phyloP scores from a whole-genome alignment of 2,797 vertebrate genomes.

The Salarias fasciatus region DNA sequence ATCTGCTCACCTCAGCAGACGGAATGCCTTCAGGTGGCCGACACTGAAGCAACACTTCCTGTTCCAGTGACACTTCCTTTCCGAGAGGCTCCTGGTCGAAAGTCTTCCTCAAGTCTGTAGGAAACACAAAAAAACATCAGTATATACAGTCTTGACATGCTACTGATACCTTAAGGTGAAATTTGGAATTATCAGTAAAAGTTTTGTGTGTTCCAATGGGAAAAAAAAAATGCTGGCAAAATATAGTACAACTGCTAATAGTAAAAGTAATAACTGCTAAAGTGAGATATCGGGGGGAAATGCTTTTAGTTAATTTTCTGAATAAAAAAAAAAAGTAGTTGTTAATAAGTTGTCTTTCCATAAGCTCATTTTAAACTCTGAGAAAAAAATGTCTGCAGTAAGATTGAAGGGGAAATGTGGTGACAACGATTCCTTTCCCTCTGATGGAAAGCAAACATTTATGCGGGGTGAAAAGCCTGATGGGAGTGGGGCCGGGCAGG shows the following conservation, averaged over 20 bases:
- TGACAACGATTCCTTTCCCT: conserved; percentile 49
- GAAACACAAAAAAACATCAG: conserved; percentile 26
- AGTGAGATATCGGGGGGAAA: too few species aligned
- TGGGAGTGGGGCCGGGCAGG: conserved; percentile 48
- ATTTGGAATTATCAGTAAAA: too few species aligned
- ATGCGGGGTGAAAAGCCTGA: conserved; percentile 56
- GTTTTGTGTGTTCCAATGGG: too few species aligned
- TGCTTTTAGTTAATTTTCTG: too few species aligned
- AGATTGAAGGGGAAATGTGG: conserved; percentile 29
- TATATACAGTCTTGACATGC: background rate
- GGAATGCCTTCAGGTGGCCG: conserved; percentile 98
- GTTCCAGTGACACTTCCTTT: conserved; percentile 96
- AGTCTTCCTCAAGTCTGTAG: conserved; percentile 93
- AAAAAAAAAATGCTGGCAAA: too few species aligned
- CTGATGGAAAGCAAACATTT: conserved; percentile 76
- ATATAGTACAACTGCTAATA: too few species aligned
- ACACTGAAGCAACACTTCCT: conserved; percentile 98
- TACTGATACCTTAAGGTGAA: background rate
- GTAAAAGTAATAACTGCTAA: too few species aligned
- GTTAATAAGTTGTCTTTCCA: too few species aligned
- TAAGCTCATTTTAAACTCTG: too few species aligned
- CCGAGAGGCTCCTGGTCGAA: conserved; percentile 98
- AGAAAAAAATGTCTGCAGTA: too few species aligned
- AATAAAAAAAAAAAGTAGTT: too few species aligned
- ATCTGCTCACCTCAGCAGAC: conserved; percentile 88